Base-by-base conservation (phyloP, 2,888 invertebrate genomes). In the Drosophila cognata region DNA sequence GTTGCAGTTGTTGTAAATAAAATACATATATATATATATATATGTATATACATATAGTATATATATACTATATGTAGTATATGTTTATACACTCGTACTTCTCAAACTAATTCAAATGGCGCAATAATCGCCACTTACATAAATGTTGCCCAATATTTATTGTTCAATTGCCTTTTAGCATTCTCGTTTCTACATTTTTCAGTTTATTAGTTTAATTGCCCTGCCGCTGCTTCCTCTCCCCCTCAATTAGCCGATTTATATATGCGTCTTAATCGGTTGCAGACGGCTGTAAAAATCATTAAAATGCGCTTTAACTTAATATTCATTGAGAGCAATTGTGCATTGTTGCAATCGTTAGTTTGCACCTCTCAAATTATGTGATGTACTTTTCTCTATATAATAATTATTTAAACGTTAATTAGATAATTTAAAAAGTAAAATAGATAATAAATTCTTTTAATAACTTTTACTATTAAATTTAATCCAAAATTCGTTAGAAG, bases 111-210 rank as follows among this genome's bases (percentile, higher is more conserved):
- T 77, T 66, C 50, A 76, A 84, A 79, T 85, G 81, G 71, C 79
- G 89, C 84, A 88, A 85, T 88, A 84, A 86, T 84, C 77, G 74
- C 65, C 89, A 88, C 81, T 86, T 86, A 76, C 79, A 77, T 71
- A 72, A 81, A 77, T 77, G 77, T 86, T 85, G 79, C 75, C 29
- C 60, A 81, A 86, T 84, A 81, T 86, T 86, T 79, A 87, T 79
- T 71, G 64, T 50, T 53, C 70, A 52, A 21, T 29, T 59, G 38
- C n/a, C 41, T 55, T 63, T 68, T 51, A 46, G 25, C 46, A 50
- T 31, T 48, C 52, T 48, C 46, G 16, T 58, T 48, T 28, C 21
- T 25, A 16, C 4, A 46, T 46, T 55, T 62, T 48, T 41, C 7
- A 51, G 63, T 70, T 80, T 82, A 85, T 82, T 85, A 82, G 70